Conservation (phyloP, 1,140 invertebrate species). For the Atopsyche davidsoni region DNA sequence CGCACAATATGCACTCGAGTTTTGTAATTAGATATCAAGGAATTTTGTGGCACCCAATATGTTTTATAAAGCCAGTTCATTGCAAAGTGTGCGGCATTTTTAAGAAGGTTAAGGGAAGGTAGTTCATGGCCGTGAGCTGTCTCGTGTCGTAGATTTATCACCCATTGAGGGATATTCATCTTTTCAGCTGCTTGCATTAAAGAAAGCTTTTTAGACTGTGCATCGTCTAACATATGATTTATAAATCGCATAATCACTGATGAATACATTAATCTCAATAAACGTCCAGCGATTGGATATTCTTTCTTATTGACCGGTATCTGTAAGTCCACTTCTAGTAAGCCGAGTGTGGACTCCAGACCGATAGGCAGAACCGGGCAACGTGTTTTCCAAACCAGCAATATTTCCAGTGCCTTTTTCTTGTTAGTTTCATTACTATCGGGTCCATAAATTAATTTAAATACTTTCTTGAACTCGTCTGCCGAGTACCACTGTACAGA, state of each 20-base stretch:
- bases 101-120: constrained; percentile 50
- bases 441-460: constrained; percentile 48
- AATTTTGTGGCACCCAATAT: constrained; percentile 41
- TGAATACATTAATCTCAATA: constrained; percentile 53
- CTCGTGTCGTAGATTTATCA: constrained; percentile 60
- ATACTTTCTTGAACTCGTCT: constrained; percentile 27
- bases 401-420: constrained; percentile 43
- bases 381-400: constrained; percentile 58
- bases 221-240: constrained; percentile 55
- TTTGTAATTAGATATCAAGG: constrained; percentile 12
- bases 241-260: constrained; percentile 57
- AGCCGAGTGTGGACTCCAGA: constrained; percentile 58
- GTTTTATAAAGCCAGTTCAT: constrained; percentile 55
- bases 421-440: constrained; percentile 37
- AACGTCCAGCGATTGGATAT: constrained; percentile 39
- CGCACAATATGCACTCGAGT: constrained; percentile 15
- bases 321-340: constrained; percentile 54
- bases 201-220: constrained; percentile 46
- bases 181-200: constrained; percentile 53
- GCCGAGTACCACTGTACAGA: constrained; percentile 25
- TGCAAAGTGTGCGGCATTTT: constrained; percentile 49
- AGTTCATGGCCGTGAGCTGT: constrained; percentile 56
- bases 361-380: constrained; percentile 59
- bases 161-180: constrained; percentile 57
- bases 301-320: constrained; percentile 11